Base-by-base conservation (phyloP, 2,888 invertebrate genomes). In the Lasioglossum morio region DNA sequence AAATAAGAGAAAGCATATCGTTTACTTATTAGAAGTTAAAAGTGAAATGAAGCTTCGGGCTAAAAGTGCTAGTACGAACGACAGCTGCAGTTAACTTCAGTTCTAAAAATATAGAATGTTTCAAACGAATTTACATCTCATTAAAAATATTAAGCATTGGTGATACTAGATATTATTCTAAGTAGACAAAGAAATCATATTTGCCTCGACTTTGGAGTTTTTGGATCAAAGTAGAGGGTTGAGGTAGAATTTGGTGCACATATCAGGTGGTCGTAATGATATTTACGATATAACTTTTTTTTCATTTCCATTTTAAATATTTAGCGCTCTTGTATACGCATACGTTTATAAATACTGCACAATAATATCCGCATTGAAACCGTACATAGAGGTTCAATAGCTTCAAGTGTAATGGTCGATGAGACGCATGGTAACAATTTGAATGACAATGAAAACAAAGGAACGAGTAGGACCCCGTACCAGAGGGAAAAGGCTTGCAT, bases 211-310 rank as follows among this genome's bases (percentile, higher is more conserved):
- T 89, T 85, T 84, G 77, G 46, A 40, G 66, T 88, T 85, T 84
- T 84, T 78, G 79, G 82, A 87, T 81, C 86, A 90, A 86, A 86
- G 78, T 87, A 85, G 81, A 83, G 82, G 81, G 78, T 81, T 87
- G 90, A 90, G 90, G 87, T 89, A 89, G 88, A 90, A 84, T 88
- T 89, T 90, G 90, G 87, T 90, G 90, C 89, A 89, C 85, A 87
- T 78, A 72, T 87, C 87, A 86, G 86, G 82, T 90, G 89, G 83
- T 89, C 85, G 80, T 84, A 78, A 88, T 37, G 48, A 86, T 87
- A 82, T 57, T 88, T 86, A 88, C 79, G 86, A 86, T 85, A 84
- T 79, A 83, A 80, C n/a, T 85, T 69, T 37, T n/a, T 70, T 70
- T 60, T 87, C 69, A 63, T 69, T 69, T 69, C 34, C 34, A 10